phyloP scores from a whole-genome alignment of 2,888 invertebrate species.

The Tipula helvola region DNA sequence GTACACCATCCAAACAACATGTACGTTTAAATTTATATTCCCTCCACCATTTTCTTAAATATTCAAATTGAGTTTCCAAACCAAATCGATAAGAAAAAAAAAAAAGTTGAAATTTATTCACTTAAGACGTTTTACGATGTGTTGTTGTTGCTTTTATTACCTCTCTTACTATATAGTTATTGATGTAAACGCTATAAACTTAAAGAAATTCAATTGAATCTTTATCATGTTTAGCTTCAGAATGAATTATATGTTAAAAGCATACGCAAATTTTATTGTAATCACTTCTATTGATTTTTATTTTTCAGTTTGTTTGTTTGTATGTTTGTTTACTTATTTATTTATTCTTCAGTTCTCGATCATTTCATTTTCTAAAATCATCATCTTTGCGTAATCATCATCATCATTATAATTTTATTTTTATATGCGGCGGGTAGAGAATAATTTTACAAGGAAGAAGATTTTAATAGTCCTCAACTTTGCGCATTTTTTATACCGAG shows the following conservation, averaged over 20 bases:
- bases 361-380: background rate
- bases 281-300: background rate
- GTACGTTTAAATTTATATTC: background rate
- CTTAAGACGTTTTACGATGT: background rate
- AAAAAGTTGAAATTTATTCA: background rate
- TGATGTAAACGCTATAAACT: background rate
- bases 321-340: background rate
- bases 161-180: background rate
- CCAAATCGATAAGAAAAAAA: background rate
- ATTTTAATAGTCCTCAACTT: background rate
- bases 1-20: background rate
- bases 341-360: background rate
- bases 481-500: background rate
- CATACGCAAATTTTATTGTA: conserved; percentile 4
- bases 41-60: background rate
- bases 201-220: background rate
- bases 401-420: background rate
- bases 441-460: background rate
- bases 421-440: background rate
- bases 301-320: background rate
- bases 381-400: background rate
- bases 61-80: background rate
- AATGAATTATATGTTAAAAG: background rate
- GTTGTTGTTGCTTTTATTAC: background rate
- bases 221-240: background rate